Conservation (phyloP, 2,888 invertebrate genomes). For the Cremastobaeus sp. region DNA sequence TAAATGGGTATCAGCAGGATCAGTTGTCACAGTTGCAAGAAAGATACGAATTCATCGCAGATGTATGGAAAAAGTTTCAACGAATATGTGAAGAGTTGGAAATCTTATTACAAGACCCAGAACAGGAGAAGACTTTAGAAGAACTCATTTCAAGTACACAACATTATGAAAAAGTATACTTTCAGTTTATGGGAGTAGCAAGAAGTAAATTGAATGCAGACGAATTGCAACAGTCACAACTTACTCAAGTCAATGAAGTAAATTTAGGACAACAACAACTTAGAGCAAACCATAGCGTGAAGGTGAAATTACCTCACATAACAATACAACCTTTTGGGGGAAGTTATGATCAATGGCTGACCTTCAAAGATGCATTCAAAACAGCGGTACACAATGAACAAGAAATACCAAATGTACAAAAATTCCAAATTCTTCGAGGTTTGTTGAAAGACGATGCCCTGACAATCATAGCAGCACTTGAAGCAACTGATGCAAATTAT, state of each 20-base stretch:
- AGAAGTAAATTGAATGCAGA: neutral
- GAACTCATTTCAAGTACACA: neutral
- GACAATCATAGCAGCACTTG: slow-evolving; percentile 2
- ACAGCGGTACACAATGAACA: slow-evolving; percentile 12
- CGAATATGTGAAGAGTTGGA: neutral
- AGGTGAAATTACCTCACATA: slow-evolving; percentile 15
- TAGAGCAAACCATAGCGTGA: slow-evolving; percentile 1
- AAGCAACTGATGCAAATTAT: slow-evolving; percentile 21
- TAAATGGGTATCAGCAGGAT: too few relatives aligned
- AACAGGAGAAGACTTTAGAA: neutral
- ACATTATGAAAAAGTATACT: neutral
- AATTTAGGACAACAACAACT: too few relatives aligned
- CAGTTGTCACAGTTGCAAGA: slow-evolving; percentile 7
- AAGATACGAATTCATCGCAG: neutral
- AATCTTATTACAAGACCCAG: neutral
- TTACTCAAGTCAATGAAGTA: neutral
- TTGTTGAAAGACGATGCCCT: slow-evolving; percentile 14
- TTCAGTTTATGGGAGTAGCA: neutral
- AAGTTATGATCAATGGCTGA: slow-evolving; percentile 17
- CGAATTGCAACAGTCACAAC: too few relatives aligned
- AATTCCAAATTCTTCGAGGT: slow-evolving; percentile 24
- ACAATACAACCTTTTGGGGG: slow-evolving; percentile 6
- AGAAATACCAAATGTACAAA: slow-evolving; percentile 14
- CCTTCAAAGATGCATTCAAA: slow-evolving; percentile 20
- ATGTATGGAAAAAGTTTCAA: neutral